phyloP scores from a whole-genome alignment of 2,797 vertebrate genomes.

The Acropternis orthonyx region DNA sequence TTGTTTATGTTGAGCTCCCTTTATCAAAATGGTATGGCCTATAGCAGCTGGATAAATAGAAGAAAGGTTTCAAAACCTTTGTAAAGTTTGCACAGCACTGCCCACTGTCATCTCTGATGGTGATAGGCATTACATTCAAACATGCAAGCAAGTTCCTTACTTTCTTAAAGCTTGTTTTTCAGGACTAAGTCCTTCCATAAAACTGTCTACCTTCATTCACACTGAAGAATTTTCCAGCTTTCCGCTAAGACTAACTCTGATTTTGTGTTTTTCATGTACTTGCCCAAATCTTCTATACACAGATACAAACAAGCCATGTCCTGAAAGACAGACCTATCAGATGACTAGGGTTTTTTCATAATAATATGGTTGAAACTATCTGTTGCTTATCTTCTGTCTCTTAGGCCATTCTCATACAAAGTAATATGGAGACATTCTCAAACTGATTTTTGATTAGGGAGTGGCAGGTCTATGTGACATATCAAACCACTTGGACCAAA shows the following conservation, averaged over 20 bases:
- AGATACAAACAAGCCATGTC: not conserved
- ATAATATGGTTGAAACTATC: not conserved
- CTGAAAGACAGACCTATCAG: not conserved
- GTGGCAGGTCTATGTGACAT: fast-evolving
- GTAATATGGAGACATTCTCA: not conserved
- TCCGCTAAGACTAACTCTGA: not conserved
- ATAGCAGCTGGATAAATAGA: not conserved
- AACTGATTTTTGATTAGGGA: not conserved
- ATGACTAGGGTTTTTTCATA: not conserved
- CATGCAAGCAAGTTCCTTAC: not conserved
- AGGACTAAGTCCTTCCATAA: not conserved
- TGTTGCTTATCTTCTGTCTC: not conserved
- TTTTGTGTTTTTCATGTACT: not conserved
- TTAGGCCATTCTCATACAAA: not conserved
- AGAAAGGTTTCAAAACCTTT: not conserved
- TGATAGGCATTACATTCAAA: not conserved
- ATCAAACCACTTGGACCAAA: not conserved
- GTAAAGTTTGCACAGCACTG: not conserved
- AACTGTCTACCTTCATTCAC: not conserved
- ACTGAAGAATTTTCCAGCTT: not conserved
- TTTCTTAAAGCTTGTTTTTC: not conserved
- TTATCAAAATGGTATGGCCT: not conserved
- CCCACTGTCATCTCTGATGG: not conserved
- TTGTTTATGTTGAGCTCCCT: not conserved
- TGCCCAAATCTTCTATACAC: not conserved